phyloP scores from a whole-genome alignment of 1,140 invertebrate genomes.

The Bombus consobrinus region DNA sequence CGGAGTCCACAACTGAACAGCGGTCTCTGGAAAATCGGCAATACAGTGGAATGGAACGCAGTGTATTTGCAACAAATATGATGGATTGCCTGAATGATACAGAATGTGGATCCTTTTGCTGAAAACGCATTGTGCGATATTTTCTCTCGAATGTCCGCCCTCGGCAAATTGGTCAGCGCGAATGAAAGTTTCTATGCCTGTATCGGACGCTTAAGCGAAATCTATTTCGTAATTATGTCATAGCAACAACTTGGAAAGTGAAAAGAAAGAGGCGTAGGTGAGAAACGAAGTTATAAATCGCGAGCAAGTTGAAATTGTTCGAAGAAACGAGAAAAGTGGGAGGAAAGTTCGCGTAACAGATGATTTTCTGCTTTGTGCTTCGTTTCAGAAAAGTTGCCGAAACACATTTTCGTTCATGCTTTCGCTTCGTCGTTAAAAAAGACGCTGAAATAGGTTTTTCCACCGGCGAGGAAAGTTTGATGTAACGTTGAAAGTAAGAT shows the following conservation, averaged over 20 bases:
- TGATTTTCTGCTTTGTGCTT: neutral
- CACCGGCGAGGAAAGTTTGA: constrained; percentile 5
- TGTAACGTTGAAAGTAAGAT: constrained; percentile 2
- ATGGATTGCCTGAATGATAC: neutral
- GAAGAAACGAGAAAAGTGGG: neutral
- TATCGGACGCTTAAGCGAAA: neutral
- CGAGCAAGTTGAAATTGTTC: neutral
- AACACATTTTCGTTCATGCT: neutral
- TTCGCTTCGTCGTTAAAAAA: constrained; percentile 9
- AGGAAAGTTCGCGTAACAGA: neutral
- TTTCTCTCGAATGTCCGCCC: neutral
- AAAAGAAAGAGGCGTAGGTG: too few relatives aligned
- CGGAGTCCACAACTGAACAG: neutral
- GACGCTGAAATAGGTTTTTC: constrained; percentile 19
- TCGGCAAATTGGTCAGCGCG: neutral
- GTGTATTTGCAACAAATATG: constrained; percentile 18
- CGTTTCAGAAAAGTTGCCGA: neutral
- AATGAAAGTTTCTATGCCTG: neutral
- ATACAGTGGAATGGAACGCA: neutral
- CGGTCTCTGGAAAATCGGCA: neutral
- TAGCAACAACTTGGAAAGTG: neutral
- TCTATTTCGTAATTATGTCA: neutral
- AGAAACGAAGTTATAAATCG: neutral
- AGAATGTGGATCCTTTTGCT: constrained; percentile 13
- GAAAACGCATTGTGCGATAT: constrained; percentile 18